Conservation (phyloP, 2,113 vertebrate genomes). For the Calyptomena viridis region DNA sequence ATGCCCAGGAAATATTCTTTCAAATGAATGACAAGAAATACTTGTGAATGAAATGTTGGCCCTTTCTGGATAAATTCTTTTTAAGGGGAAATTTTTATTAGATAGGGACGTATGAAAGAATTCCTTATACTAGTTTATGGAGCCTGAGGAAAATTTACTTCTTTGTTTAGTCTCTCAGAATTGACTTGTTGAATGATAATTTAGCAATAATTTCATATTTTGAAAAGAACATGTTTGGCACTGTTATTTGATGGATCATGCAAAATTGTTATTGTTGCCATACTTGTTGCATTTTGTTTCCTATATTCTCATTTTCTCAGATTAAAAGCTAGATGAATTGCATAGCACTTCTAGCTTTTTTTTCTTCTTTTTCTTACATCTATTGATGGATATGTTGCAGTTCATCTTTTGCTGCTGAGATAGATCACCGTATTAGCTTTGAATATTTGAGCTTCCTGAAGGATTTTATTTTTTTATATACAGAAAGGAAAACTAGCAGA, state of each 20-base stretch:
- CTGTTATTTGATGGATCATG: background rate
- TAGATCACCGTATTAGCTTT: background rate
- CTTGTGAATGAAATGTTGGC: background rate
- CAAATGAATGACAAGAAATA: background rate
- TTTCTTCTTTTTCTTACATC: background rate
- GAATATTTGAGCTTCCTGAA: background rate
- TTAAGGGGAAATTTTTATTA: background rate
- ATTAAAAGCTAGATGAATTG: background rate
- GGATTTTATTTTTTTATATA: background rate
- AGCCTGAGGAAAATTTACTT: background rate
- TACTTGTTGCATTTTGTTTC: background rate
- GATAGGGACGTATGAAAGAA: background rate
- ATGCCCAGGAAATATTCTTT: background rate
- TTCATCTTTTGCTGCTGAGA: background rate
- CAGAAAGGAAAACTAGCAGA: background rate
- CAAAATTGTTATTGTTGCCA: background rate
- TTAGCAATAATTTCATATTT: background rate
- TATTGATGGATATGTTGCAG: background rate
- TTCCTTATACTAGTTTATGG: background rate
- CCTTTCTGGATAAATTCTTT: background rate
- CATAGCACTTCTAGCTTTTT: background rate
- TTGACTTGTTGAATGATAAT: background rate
- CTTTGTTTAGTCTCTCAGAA: background rate
- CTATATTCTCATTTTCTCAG: background rate
- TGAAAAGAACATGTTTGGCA: background rate